Evolutionary conservation across 2,113 vertebrate species (phyloP), one percentile per base, ranked within the genome.

Genomic region (Calyptomena viridis): DNA sequence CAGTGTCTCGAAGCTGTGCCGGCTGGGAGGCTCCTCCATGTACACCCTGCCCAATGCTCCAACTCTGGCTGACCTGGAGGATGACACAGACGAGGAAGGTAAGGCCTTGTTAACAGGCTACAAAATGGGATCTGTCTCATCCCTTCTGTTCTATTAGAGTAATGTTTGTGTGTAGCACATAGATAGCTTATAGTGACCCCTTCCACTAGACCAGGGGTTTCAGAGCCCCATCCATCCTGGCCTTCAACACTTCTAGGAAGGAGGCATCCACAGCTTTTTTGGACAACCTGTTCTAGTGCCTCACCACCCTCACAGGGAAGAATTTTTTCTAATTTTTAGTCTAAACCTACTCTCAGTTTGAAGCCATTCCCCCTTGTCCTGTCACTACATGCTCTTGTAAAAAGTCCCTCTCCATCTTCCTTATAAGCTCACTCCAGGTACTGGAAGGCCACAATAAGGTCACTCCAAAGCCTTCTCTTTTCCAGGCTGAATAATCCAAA

Each of bases 41-140:
- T 99, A 99, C 82, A 86, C 98, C 40, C 98, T 99, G 58, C 99
- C 99, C 63, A 99, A 98, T 42, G 98, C 99, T 20, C 99, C 99
- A 14, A 98, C 98, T 7, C 98, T 99, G 2, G 97, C 98, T 58
- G 99, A 99, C 93, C 97, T 99, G 91, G 99, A 99, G 92, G 99
- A 98, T 47, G 98, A 99, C 49, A 95, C 98, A 18, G 97, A 98
- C 0, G 95, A 98, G 84, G 98, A 98, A 95, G 97, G 97, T 97
- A 96, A 74, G 46, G 20, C n/a, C 25, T 30, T 53, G 9, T 50
- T 64, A 84, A 46, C 46, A 60, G 49, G 7, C 12, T 71, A 55
- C 55, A 67, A 80, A 60, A 44, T 11, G 8, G 78, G 25, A 33
- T 75, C 33, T 93, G 7, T 60, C 24, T 77, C 33, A 62, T 71